A percentile compares a stretch with the other conserved stretches of the same genome.
phyloP scores from a whole-genome alignment of 2,888 invertebrate genomes.

The Drosophila anceps region DNA sequence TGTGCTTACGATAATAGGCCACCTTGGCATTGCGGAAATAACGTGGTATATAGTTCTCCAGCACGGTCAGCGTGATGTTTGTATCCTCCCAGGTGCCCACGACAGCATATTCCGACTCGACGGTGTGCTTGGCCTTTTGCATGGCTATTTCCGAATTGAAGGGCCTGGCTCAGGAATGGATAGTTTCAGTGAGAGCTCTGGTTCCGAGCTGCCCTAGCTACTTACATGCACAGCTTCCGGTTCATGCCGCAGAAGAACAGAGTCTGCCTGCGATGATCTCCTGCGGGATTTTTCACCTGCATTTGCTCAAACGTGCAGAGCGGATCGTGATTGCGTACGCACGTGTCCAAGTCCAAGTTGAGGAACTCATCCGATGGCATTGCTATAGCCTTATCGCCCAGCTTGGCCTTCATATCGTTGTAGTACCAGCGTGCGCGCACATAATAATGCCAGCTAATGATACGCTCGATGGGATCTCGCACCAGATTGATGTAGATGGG shows the following conservation, averaged over 20 bases:
- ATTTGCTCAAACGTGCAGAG: slow-evolving; percentile 93
- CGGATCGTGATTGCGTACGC: slow-evolving; percentile 91
- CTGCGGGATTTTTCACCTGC: slow-evolving; percentile 92
- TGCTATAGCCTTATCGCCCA: slow-evolving; percentile 86
- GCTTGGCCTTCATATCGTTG: slow-evolving; percentile 86
- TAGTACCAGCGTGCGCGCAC: slow-evolving; percentile 96
- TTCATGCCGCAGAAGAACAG: slow-evolving; percentile 96
- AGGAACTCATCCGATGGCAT: slow-evolving; percentile 87
- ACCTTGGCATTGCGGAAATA: slow-evolving; percentile 92
- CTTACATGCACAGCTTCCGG: slow-evolving; percentile 91
- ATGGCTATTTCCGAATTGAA: slow-evolving; percentile 93
- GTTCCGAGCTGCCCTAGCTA: slow-evolving; percentile 42
- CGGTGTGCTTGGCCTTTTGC: slow-evolving; percentile 93
- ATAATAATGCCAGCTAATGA: slow-evolving; percentile 97
- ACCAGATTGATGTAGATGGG: slow-evolving; percentile 96
- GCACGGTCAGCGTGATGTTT: slow-evolving; percentile 92
- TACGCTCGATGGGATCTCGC: slow-evolving; percentile 94
- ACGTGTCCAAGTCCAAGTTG: slow-evolving; percentile 94
- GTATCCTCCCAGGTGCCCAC: slow-evolving; percentile 95
- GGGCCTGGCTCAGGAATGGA: slow-evolving; percentile 87
- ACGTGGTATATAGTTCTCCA: slow-evolving; percentile 93
- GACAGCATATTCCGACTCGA: slow-evolving; percentile 94
- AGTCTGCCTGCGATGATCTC: slow-evolving; percentile 93
- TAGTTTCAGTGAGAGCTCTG: background rate
- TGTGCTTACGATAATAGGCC: slow-evolving; percentile 91